Evolutionary conservation across 2,888 invertebrate genomes (phyloP).

Genomic region (Agrenia bidenticulata): DNA sequence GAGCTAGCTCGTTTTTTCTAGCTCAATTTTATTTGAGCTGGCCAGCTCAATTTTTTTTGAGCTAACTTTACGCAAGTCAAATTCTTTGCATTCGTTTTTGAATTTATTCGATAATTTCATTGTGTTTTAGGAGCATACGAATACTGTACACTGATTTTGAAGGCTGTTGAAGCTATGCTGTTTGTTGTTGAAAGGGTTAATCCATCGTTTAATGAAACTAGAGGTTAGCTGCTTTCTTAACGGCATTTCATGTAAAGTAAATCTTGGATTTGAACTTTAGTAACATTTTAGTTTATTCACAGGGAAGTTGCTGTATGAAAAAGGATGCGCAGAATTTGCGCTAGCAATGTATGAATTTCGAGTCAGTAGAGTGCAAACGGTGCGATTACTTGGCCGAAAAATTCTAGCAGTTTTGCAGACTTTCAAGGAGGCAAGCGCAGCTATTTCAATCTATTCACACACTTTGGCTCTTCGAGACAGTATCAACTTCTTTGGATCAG

Average conservation of each 20-base stretch:
- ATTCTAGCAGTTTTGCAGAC: background rate
- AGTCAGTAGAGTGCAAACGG: background rate
- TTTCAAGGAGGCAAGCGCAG: slow-evolving; percentile 3
- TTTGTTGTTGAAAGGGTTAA: background rate
- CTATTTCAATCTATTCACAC: slow-evolving; percentile 1
- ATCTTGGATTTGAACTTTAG: background rate
- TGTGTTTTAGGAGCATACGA: slow-evolving; percentile 9
- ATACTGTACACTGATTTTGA: background rate
- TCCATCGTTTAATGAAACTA: background rate
- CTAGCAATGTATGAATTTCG: background rate
- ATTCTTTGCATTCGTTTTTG: background rate
- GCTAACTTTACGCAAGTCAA: background rate
- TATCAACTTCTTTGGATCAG: slow-evolving; percentile 1
- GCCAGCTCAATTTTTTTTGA: background rate
- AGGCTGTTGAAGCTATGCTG: background rate
- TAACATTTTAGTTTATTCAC: background rate
- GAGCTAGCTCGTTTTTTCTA: too few relatives aligned
- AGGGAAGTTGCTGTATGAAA: slow-evolving; percentile 9
- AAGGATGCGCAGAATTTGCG: background rate
- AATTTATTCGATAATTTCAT: background rate
- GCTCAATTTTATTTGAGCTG: too few relatives aligned
- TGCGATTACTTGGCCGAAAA: background rate
- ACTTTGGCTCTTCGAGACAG: background rate
- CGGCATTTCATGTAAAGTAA: background rate
- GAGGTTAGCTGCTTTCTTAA: background rate